Evolutionary conservation across 2,113 vertebrate genomes (phyloP), one percentile per base, ranked within the genome.

Genomic region (Grammatotria lemairii): DNA sequence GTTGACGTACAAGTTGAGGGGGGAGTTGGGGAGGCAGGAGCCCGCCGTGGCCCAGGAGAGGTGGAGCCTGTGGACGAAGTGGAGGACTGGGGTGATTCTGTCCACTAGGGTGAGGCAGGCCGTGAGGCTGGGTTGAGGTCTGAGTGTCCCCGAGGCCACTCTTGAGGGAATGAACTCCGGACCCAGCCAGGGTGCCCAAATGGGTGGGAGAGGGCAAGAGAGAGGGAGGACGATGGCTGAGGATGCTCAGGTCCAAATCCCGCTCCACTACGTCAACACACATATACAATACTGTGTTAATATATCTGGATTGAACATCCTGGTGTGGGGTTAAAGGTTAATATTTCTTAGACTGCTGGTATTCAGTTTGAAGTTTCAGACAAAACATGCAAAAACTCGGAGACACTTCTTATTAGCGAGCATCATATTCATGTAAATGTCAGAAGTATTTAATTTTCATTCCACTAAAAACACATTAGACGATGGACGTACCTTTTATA

Each of bases 11-110:
- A 80, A 99, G 95, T 88, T 98, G 98, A 17, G 98, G 98, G 87
- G 97, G 97, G 86, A 99, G 97, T 90, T 99, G 98, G 78, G 98
- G 98, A 81, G 98, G 97, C 88, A 99, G 97, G 73, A 99, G 97
- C 8, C 95, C 93, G 9, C 89, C 2, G 38, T 97, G 98, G 87
- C 96, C 97, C 95, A 98, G 97, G 8, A 88, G 92, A 6, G 86
- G 35, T 83, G 97, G 97, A 92, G 96, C 97, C 95, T 97, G 97
- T 87, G 97, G 97, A 91, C 97, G 94, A 89, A 98, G 97, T 4
- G 98, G 97, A 89, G 97, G 96, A 79, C 97, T 97, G 91, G 97
- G 97, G 92, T 98, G 97, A 91, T 97, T 97, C 94, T 97, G 97
- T 93, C 97, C 95, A 93, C 95, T 92, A 19, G 97, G 90, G 58